A percentile compares a stretch with the other conserved stretches of the same genome.
Evolutionary conservation across 2,113 vertebrate genomes (phyloP).

Genomic region (Cyanocitta stelleri): DNA sequence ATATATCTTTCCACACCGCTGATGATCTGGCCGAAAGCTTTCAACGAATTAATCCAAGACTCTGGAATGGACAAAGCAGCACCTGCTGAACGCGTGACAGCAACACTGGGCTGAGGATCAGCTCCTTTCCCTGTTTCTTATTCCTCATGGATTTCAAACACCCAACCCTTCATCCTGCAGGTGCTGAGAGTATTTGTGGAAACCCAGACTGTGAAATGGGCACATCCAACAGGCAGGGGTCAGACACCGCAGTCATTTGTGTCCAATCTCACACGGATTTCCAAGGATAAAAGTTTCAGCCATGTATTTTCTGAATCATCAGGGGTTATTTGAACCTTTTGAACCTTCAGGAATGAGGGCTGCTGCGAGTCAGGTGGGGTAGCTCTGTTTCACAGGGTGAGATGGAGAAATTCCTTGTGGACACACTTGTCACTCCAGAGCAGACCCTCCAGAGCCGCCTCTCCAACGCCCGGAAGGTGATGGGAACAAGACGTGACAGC

Average conservation of each 20-base stretch:
- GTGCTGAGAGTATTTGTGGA: neutral
- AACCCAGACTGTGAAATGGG: neutral
- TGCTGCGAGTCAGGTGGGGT: neutral
- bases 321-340: neutral
- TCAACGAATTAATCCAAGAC: constrained; percentile 1
- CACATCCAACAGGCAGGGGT: neutral
- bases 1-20: neutral
- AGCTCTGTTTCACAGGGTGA: neutral
- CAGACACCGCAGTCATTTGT: neutral
- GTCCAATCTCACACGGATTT: neutral
- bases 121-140: neutral
- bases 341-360: neutral
- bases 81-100: neutral
- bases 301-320: neutral
- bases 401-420: neutral
- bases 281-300: neutral
- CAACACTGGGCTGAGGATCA: neutral
- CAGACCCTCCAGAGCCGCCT: neutral
- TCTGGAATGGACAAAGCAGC: neutral
- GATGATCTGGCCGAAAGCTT: neutral
- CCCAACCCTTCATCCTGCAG: neutral
- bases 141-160: neutral
- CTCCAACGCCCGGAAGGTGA: neutral
- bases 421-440: neutral
- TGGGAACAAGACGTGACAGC: neutral